Evolutionary conservation across 1,140 invertebrate genomes (phyloP), one percentile per base, ranked within the genome.

Genomic region (Drosophila oshimai): DNA sequence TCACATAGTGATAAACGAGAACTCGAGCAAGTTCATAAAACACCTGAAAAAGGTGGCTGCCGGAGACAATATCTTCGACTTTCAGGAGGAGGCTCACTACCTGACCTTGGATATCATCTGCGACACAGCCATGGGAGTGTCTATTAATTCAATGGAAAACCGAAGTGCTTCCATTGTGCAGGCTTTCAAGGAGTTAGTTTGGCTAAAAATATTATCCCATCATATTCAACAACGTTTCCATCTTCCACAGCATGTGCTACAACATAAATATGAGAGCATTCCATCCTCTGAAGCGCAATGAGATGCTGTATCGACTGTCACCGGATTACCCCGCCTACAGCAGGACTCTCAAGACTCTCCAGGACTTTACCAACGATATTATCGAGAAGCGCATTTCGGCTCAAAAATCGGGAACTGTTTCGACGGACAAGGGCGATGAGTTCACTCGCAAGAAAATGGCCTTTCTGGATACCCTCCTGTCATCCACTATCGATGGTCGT

Each of bases 1-100:
- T 83, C 62, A 96, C 1, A 92, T 93, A 4, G 92, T 95, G 6
- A 96, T 97, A 89, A 94, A 96, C 70, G 92, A 93, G 33, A 94
- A 95, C 69, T 91, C 93, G 6, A 80, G 91, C 9, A 92, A 93
- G 33, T 91, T 97, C 17, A 90, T 97, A 2, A 74, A 91, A 22
- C 70, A 91, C 22, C 79, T 93, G 26, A 74, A 29, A 6, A 42
- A 51, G n/a, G 65, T 71, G 3, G 42, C 88, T 0, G 58, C 69
- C 6, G 75, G 75, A n/a, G 70, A 68, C 33, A 71, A 26, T 4
- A 89, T 89, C 6, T 83, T 90, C 2, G 88, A 90, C 42, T 86
- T 90, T 28, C 89, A 90, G 39, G 55, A 90, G 1, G 49, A 84
- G 54, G 37, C 72, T 2, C 89, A 90, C 33, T 86, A 90, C 28